phyloP scores from a whole-genome alignment of 2,113 vertebrate genomes.

The Daboia siamensis region DNA sequence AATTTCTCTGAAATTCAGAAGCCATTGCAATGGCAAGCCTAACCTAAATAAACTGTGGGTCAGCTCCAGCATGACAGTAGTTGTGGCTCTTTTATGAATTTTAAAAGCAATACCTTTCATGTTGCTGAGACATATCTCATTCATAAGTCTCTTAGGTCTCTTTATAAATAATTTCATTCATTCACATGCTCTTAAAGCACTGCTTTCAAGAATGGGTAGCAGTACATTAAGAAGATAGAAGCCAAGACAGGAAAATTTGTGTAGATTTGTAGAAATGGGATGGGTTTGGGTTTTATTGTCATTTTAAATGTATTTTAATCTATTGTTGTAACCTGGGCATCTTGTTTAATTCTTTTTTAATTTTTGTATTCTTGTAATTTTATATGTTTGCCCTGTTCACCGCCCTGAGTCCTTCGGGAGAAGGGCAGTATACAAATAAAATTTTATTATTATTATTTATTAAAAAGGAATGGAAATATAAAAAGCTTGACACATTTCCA shows the following conservation, averaged over 20 bases:
- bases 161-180: slow-evolving; percentile 12
- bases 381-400: too few species aligned
- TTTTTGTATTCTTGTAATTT: too few species aligned
- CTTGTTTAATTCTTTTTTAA: too few species aligned
- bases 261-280: neutral
- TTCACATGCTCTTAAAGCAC: neutral
- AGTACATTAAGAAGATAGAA: neutral
- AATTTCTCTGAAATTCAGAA: neutral
- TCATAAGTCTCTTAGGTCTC: slow-evolving; percentile 1
- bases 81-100: neutral
- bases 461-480: neutral
- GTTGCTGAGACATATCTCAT: neutral
- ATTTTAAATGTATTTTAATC: too few species aligned
- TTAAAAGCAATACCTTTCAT: neutral
- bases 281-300: too few species aligned
- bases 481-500: neutral
- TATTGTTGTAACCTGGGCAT: too few species aligned
- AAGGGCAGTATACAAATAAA: too few species aligned
- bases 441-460: too few species aligned
- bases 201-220: neutral
- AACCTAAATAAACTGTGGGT: neutral
- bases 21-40: neutral
- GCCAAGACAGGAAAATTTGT: too few species aligned
- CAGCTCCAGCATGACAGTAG: neutral
- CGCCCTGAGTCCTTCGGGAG: too few species aligned